These are phyloP conservation scores for Hydraecia micacea DNA, from an alignment of 2,888 invertebrate species.

Conservation along the genomic window DNA sequence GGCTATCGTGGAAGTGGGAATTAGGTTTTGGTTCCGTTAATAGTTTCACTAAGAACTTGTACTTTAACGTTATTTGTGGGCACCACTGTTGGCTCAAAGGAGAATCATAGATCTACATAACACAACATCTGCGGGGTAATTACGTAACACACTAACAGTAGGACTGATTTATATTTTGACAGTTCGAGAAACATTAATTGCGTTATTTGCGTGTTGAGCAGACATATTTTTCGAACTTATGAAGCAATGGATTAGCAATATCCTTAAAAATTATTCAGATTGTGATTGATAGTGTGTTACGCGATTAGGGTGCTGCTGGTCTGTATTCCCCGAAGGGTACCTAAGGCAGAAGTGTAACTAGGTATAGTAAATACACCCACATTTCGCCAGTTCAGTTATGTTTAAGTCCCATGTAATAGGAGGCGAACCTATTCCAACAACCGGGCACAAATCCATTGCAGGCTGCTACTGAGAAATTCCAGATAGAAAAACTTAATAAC, in stretches of 20 bases:
- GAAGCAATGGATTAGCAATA: no score
- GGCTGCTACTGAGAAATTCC: not conserved
- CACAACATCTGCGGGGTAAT: not conserved
- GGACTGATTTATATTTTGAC: not conserved
- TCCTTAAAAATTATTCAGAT: no score
- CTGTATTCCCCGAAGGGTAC: not conserved
- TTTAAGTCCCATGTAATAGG: not conserved
- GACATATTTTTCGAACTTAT: not conserved
- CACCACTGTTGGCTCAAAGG: not conserved
- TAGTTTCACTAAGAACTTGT: conserved; percentile 62
- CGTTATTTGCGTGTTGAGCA: not conserved
- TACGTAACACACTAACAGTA: not conserved
- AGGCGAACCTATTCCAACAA: not conserved
- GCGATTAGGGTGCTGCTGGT: not conserved
- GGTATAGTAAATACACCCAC: not conserved
- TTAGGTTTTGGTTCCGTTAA: conserved; percentile 72
- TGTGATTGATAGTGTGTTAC: not conserved
- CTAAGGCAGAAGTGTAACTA: not conserved
- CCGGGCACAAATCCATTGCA: not conserved
- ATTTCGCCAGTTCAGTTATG: not conserved
- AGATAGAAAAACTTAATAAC: not conserved
- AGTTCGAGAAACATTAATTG: not conserved
- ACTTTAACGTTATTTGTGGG: conserved; percentile 1
- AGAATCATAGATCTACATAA: not conserved
- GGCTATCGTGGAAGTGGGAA: conserved; percentile 68